Evolutionary conservation across 2,797 vertebrate genomes (phyloP).

Genomic region (Microcaecilia unicolor): DNA sequence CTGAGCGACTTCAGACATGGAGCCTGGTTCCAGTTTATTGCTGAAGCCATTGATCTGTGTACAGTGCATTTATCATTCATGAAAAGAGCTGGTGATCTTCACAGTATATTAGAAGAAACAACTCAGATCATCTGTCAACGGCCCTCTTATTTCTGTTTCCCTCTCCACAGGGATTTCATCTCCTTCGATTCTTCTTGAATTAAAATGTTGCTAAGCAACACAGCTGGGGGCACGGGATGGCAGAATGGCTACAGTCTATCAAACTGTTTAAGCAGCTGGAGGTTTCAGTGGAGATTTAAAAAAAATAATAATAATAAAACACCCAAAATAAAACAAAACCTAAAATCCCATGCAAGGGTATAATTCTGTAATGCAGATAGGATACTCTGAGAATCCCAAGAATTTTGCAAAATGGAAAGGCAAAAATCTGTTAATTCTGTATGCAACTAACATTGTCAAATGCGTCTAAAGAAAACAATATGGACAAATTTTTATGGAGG

Average conservation of each 20-base stretch:
- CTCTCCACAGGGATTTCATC: conserved; percentile 74
- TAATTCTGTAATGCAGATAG: too few species aligned
- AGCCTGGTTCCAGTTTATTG: conserved; percentile 63
- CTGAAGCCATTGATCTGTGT: conserved; percentile 77
- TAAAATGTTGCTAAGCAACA: conserved; percentile 86
- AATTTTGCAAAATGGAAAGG: too few species aligned
- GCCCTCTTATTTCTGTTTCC: conserved; percentile 77
- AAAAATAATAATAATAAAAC: conserved; percentile 9
- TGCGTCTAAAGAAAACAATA: too few species aligned
- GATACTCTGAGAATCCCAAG: too few species aligned
- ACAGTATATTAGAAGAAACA: conserved; percentile 88
- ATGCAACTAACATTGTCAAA: too few species aligned
- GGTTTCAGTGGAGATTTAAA: conserved; percentile 27
- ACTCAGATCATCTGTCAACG: conserved; percentile 81
- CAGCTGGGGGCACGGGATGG: conserved; percentile 58
- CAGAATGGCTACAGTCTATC: conserved; percentile 49
- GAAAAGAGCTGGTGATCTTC: conserved; percentile 84
- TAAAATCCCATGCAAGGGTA: too few species aligned
- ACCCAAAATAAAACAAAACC: too few species aligned
- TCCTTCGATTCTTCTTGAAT: conserved; percentile 77
- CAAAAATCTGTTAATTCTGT: too few species aligned
- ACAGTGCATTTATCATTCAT: conserved; percentile 85
- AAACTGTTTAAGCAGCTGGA: conserved; percentile 55
- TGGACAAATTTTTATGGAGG: too few species aligned
- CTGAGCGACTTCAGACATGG: conserved; percentile 46